Base-by-base conservation (phyloP, 2,888 invertebrate species). In the Tenthredo amoena region DNA sequence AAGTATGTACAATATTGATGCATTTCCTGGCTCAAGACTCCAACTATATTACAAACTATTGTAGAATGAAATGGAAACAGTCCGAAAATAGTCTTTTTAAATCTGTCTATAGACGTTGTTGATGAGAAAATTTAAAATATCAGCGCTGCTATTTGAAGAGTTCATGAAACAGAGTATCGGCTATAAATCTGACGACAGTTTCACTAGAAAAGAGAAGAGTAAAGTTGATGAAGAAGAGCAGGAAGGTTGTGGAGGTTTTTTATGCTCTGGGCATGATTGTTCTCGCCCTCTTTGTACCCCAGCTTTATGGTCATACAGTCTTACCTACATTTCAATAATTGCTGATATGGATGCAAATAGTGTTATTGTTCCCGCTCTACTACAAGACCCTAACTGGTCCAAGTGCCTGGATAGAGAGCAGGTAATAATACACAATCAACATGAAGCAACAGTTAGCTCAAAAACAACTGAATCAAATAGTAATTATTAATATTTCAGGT, bases 361-460 rank as follows among this genome's bases (percentile, higher is more conserved):
- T 0, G 96, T 97, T 87, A 94, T 97, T 15, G 94, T 95, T 82
- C 94, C 96, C 0, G 95, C 96, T 0, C 92, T 97, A 0, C 95
- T 96, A 76, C 95, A 95, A 84, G 94, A 96, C 43, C 94, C 91
- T 0, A 92, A 95, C 76, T 97, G 97, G 97, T 95, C 96, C 0
- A 95, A 96, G 86, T 96, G 96, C 89, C 95, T 97, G 86, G 97
- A 97, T 92, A 96, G 96, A 91, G 94, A 96, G 89, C 97, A 97
- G 94, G 96, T 97, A 92, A 89, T 88, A 47, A 65, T 26, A 34
- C 31, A 34, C 34, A 12, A 34, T 18, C 68, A 68, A 0, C 40
- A 58, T 74, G 47, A 26, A 40, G n/a, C 62, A 58, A 68, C 9
- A 86, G 40, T 68, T 58, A 18, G 50, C n/a, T 26, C 10, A 18